These are phyloP conservation scores for Lagodon rhomboides DNA, from an alignment of 2,797 vertebrate genomes.

Conservation along the genomic window DNA sequence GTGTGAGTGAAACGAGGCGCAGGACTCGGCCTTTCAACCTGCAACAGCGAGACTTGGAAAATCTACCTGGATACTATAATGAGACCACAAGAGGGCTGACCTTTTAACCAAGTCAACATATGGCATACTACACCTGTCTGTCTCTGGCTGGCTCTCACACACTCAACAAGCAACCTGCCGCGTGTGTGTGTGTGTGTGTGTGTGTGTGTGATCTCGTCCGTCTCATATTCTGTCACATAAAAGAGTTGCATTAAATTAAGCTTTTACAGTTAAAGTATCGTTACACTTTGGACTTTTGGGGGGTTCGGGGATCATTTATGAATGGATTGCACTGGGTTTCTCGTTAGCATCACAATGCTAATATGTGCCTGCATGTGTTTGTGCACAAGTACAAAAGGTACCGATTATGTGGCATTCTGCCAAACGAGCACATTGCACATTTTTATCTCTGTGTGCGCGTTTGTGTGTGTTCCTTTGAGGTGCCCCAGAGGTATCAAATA, in stretches of 20 bases:
- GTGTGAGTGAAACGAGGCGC: conserved; percentile 15
- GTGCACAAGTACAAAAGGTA: conserved; percentile 47
- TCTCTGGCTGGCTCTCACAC: conserved; percentile 29
- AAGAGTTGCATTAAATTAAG: background rate
- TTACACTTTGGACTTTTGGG: background rate
- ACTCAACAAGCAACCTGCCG: background rate
- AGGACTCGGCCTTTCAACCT: conserved; percentile 37
- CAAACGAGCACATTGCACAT: conserved; percentile 69
- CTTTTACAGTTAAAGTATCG: background rate
- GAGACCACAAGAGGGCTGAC: conserved; percentile 69
- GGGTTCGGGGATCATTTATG: conserved; percentile 16
- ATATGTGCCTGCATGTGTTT: conserved; percentile 21
- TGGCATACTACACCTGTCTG: conserved; percentile 60
- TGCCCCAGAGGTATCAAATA: conserved; percentile 63
- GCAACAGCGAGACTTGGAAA: conserved; percentile 39
- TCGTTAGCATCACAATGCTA: conserved; percentile 12
- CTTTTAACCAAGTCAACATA: conserved; percentile 72
- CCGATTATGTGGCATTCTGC: conserved; percentile 54
- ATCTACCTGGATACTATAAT: conserved; percentile 65
- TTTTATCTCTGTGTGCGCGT: conserved; percentile 6
- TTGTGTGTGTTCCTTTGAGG: conserved; percentile 51
- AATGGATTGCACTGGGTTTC: conserved; percentile 29
- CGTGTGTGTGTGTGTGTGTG: conserved; percentile 17
- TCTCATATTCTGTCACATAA: background rate
- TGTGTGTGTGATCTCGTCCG: background rate